Base-by-base conservation (phyloP, 2,113 vertebrate genomes). In the Marmota monax region DNA sequence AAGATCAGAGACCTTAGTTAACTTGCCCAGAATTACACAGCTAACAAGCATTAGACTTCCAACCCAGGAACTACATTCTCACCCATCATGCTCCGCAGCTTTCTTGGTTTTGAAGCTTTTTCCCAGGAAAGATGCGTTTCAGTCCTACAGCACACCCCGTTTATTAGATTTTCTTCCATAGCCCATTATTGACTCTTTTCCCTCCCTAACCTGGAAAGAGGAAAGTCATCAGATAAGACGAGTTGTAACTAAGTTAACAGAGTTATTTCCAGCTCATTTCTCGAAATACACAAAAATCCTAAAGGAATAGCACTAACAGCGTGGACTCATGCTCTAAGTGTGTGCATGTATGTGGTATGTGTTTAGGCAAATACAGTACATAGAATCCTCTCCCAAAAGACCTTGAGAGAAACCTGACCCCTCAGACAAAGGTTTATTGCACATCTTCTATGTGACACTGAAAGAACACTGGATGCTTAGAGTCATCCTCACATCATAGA, bases 161-260 rank as follows among this genome's bases (percentile, higher is more conserved):
- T 56, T 25, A 14, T 39, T 90, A 20, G 39, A 37, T 45, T 94
- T 70, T 73, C 67, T 92, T 45, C 56, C 27, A 39, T 8, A 23
- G 16, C 25, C n/a, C 20, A 48, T 70, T 77, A 58, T 42, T 37
- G 86, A 73, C 22, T 92, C 29, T 5, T 53, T 23, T 32, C 12
- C 34, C 53, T 51, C 20, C n/a, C 17, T 53, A 84, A 94, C 56
- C 34, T 48, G n/a, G 5, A 90, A 22, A 72, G 2, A 65, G 65
- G 74, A 91, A 96, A 84, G 58, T 90, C 77, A 56, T 56, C 48
- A n/a, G 51, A 13, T 58, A 89, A 67, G 27, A 89, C 73, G 27
- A 39, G 5, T 85, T 95, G 1, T 88, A 72, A 79, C 42, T 94
- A 91, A 92, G 45, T 23, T n/a, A 72, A 39, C 17, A 25, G 12